Percentiles rank a stretch among this genome's conserved stretches.
phyloP scores from a whole-genome alignment of 2,113 vertebrate genomes.

The Cyanoramphus novaezelandiae region DNA sequence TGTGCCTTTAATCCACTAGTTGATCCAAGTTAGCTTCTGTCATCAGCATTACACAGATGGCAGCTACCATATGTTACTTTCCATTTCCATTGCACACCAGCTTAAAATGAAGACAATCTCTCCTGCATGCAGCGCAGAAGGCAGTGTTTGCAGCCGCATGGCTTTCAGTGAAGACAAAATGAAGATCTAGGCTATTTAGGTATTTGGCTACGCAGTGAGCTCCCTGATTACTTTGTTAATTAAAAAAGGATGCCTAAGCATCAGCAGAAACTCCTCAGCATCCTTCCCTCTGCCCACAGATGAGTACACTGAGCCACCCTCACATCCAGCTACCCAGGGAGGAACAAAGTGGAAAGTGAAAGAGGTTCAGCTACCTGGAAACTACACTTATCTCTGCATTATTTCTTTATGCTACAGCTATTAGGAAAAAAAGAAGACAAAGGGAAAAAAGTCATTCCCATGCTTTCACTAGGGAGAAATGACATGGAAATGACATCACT shows the following conservation, averaged over 20 bases:
- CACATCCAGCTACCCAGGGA: neutral
- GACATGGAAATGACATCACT: conserved; percentile 65
- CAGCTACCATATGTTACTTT: conserved; percentile 51
- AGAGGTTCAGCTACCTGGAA: neutral
- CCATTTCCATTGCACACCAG: conserved; percentile 40
- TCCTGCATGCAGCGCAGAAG: neutral
- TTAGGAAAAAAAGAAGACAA: neutral
- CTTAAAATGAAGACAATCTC: conserved; percentile 6
- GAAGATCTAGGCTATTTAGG: neutral
- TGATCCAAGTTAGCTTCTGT: conserved; percentile 56
- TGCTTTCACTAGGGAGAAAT: conserved; percentile 56
- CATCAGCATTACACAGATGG: conserved; percentile 40
- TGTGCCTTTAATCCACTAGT: conserved; percentile 49
- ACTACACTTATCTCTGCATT: neutral
- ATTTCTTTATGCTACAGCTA: conserved; percentile 20
- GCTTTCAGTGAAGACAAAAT: neutral
- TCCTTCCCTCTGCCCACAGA: neutral
- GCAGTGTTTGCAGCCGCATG: neutral
- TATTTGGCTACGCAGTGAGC: neutral
- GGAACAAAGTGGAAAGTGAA: neutral
- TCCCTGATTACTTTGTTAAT: neutral
- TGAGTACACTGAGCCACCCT: neutral
- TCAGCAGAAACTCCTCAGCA: neutral
- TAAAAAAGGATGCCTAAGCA: neutral
- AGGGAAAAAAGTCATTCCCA: conserved; percentile 47